Evolutionary conservation across 2,888 invertebrate species (phyloP), one percentile per base, ranked within the genome.

Genomic region (Diarsia brunnea): DNA sequence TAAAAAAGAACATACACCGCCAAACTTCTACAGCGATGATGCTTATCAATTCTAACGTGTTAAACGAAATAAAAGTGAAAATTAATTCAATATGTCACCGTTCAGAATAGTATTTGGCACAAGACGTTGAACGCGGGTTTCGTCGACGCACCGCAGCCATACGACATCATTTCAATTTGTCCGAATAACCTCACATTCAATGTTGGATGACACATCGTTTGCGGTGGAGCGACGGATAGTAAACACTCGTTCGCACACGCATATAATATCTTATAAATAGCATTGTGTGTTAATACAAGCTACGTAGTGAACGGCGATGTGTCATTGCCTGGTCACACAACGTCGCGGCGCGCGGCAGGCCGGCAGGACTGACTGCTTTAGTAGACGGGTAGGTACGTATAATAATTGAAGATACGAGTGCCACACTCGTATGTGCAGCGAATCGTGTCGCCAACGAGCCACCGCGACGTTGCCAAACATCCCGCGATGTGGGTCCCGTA

Each of bases 121-220:
- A 87, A 87, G 81, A 84, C 81, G 87, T 76, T 67, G 67, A 73
- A 69, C 66, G 83, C 77, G 79, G 83, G 84, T 86, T 79, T 87
- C 75, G 78, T 81, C 84, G 77, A 86, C 81, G 77, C 72, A 77
- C 75, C 78, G 58, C 76, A 83, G 75, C 81, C 81, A 80, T 88
- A 85, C 90, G 89, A 89, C 90, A 92, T 90, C 89, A 89, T 91
- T 94, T 91, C 90, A 89, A 92, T 92, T 93, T 91, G 93, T 91
- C 89, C 90, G 92, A 93, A 94, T 94, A 94, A 93, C 93, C 93
- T 92, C 91, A 93, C 92, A 93, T 93, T 93, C 91, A 94, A 94
- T 92, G 93, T 91, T 91, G 92, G 93, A 94, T 96, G 95, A 96
- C 95, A 95, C 96, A 95, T 94, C 94, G 92, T 91, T 94, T 92